A percentile compares a stretch with the other conserved stretches of the same genome.
Conservation (phyloP, 2,113 vertebrate genomes). For the Orthochromis malagaraziensis region DNA sequence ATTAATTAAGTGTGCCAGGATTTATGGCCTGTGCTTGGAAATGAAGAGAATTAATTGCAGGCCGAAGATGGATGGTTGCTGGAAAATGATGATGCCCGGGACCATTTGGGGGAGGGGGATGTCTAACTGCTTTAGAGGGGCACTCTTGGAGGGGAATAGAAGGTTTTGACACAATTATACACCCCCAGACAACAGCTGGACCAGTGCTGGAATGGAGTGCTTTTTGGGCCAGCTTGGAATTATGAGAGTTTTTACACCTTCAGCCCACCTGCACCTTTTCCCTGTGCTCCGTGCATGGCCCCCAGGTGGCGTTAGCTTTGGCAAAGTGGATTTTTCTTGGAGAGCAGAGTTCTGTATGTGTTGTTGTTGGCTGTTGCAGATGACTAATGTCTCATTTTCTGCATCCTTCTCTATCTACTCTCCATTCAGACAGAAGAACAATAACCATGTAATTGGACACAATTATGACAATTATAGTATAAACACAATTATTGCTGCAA, state of each 20-base stretch:
- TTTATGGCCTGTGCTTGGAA: constrained; percentile 95
- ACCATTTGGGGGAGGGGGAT: constrained; percentile 63
- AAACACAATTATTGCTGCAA: constrained; percentile 6
- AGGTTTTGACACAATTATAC: constrained; percentile 89
- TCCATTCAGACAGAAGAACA: constrained; percentile 4
- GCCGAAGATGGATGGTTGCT: constrained; percentile 97
- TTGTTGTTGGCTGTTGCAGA: neutral
- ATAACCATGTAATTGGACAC: neutral
- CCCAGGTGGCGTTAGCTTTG: neutral
- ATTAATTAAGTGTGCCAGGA: constrained; percentile 99
- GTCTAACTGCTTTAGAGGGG: constrained; percentile 94
- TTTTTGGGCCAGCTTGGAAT: constrained; percentile 56
- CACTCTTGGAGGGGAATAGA: constrained; percentile 78
- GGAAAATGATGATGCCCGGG: constrained; percentile 93
- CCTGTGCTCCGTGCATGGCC: neutral
- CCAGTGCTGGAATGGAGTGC: constrained; percentile 69
- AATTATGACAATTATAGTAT: constrained; percentile 16
- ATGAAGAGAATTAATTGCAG: constrained; percentile 97
- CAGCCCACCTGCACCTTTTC: constrained; percentile 35
- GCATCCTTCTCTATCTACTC: neutral
- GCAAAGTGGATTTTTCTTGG: neutral
- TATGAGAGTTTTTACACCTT: constrained; percentile 29
- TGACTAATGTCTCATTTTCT: constrained; percentile 15
- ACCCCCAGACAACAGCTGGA: constrained; percentile 87
- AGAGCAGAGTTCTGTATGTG: neutral